Evolutionary conservation across 2,888 invertebrate species (phyloP).

Genomic region (Adelphocoris suturalis): DNA sequence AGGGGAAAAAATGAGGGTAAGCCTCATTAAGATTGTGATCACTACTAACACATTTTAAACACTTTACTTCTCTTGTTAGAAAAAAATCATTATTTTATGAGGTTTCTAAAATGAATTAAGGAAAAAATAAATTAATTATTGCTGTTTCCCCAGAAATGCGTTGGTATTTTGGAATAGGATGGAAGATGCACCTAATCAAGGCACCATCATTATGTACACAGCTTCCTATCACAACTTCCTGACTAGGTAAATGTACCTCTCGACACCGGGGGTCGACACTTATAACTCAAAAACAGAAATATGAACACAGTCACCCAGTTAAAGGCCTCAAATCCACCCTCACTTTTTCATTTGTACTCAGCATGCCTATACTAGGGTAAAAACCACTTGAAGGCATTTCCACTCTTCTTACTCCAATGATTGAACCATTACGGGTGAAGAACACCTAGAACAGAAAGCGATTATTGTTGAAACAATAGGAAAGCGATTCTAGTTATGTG

Average conservation of each 20-base stretch:
- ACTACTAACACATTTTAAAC: too few relatives aligned
- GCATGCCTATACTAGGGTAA: slow-evolving; percentile 81
- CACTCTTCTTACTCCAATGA: slow-evolving; percentile 80
- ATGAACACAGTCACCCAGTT: slow-evolving; percentile 78
- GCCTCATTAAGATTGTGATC: too few relatives aligned
- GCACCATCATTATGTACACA: not conserved
- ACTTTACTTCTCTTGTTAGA: too few relatives aligned
- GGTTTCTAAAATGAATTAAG: too few relatives aligned
- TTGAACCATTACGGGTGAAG: slow-evolving; percentile 80
- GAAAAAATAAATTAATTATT: not conserved
- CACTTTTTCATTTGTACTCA: slow-evolving; percentile 80
- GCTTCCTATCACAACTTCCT: not conserved
- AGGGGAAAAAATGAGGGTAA: too few relatives aligned
- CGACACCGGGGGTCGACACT: not conserved
- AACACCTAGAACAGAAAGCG: slow-evolving; percentile 79
- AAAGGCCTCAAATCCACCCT: slow-evolving; percentile 80
- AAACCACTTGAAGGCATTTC: slow-evolving; percentile 80
- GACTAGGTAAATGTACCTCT: not conserved
- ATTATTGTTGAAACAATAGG: not conserved
- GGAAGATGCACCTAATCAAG: not conserved
- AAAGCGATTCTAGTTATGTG: too few relatives aligned
- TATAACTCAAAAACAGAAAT: not conserved
- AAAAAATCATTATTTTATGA: too few relatives aligned
- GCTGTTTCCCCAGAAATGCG: not conserved
- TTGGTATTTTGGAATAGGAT: not conserved